Evolutionary conservation across 2,797 vertebrate species (phyloP), one percentile per base, ranked within the genome.

Genomic region (Spondyliosoma cantharus): DNA sequence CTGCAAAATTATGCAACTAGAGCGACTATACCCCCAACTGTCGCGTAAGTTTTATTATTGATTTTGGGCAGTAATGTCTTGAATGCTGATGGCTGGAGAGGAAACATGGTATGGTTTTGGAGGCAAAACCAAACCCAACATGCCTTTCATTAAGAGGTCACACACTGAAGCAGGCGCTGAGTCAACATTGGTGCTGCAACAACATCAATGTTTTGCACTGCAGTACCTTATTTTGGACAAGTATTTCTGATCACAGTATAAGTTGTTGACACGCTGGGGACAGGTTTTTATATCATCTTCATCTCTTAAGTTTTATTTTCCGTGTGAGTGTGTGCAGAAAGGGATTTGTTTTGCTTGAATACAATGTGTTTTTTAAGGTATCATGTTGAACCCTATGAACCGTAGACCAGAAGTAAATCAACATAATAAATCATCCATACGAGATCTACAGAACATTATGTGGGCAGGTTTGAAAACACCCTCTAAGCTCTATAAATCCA

Each of bases 231-330:
- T 63, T 72, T 43, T 52, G 32, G 24, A 20, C 9, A 9, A 56
- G 54, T 46, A 24, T 63, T n/a, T 59, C 13, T 27, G 60, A 56
- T 22, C 0, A 3, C 22, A 43, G 46, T 27, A 27, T 0, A 12
- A 62, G 62, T 19, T 67, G 9, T 42, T 56, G 74, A 64, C 29
- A 56, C 0, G 8, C 56, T 68, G 19, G 14, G 14, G 53, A 59
- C 49, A 53, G 60, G 53, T 75, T 82, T 82, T 80, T 65, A 50
- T 50, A 59, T 64, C 27, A 48, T 75, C 67, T 49, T 52, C 0
- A 25, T 81, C 56, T 58, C 42, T 24, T 0, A 8, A 4, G 5
- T 15, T 22, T 56, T 42, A n/a, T 32, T 15, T 2, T 48, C 37
- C 37, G 24, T 60, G 16, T 50, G 25, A 9, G 45, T 25, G 20